Base-by-base conservation (phyloP, 2,888 invertebrate genomes). In the Hydropsyche betteni region DNA sequence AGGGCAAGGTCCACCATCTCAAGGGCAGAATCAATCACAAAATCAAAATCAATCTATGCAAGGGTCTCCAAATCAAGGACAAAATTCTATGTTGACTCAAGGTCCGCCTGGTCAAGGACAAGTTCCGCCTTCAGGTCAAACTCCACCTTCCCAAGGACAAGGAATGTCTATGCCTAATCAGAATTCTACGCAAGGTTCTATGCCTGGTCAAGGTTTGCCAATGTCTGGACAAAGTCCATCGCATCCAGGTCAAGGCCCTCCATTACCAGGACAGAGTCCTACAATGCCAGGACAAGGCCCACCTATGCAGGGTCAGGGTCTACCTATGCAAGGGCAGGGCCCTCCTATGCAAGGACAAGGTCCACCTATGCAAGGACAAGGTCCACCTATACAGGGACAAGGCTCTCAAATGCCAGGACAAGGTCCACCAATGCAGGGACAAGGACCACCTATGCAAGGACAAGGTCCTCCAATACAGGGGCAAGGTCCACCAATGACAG, bases 231-330 rank as follows among this genome's bases (percentile, higher is more conserved):
- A 76, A 14, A 74, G 78, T 12, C 74, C 76, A 44, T 75, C 70
- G 8, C 81, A 80, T 80, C 69, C 52, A 10, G 55, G 44, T 2
- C 77, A 75, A 53, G 75, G 74, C 4, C 76, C 75, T n/a, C 85
- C 87, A 16, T 75, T 76, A 33, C 69, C 70, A 36, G 76, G 76
- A 3, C 76, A 76, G 74, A 77, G 16, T 82, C 85, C 0, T 79
- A 83, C 36, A 80, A 83, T 1, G 0, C 86, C 87, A 6, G 86
- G 86, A 85, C 87, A 86, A 78, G 85, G 85, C 55, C 84, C 86
- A 0, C 81, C 86, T 51, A 74, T 75, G 78, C n/a, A 5, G 80
- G 81, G 68, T 81, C 75, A 51, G n/a, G 74, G 77, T 10, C 75
- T 76, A 38, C 76, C 73, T 5, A 77, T 80, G 58, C 78, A 74